Evolutionary conservation across 2,113 vertebrate species (phyloP).

Genomic region (Nibea albiflora): DNA sequence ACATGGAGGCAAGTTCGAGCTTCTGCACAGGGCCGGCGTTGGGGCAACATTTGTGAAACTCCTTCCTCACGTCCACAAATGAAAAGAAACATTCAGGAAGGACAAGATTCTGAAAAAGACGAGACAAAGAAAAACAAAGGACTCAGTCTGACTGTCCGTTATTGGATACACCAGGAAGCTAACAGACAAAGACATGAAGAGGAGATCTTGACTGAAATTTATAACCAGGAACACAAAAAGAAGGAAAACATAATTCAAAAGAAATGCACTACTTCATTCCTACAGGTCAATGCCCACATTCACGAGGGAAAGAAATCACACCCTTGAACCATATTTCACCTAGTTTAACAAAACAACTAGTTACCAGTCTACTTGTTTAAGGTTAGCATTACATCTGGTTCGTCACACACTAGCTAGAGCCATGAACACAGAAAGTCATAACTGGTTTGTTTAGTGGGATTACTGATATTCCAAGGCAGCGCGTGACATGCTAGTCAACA

Average conservation of each 20-base stretch:
- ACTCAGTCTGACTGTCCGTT: conserved; percentile 2
- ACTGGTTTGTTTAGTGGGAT: conserved; percentile 2
- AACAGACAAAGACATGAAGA: neutral
- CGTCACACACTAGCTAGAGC: conserved; percentile 4
- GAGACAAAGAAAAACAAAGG: conserved; percentile 4
- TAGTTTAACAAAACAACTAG: neutral
- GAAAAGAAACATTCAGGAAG: conserved; percentile 95
- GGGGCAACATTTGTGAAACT: conserved; percentile 91
- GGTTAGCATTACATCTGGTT: neutral
- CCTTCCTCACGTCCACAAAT: conserved; percentile 93
- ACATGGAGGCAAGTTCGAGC: conserved; percentile 89
- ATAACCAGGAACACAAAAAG: neutral
- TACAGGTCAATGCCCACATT: neutral
- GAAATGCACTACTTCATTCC: neutral
- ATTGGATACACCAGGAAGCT: neutral
- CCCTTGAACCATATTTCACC: neutral
- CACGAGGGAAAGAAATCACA: neutral
- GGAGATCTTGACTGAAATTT: neutral
- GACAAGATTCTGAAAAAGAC: conserved; percentile 87
- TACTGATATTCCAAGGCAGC: conserved; percentile 31
- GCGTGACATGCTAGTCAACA: conserved; percentile 20
- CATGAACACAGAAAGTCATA: neutral
- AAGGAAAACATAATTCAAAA: neutral
- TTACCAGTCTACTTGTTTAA: neutral
- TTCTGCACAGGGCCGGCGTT: conserved; percentile 85